phyloP scores from a whole-genome alignment of 2,888 invertebrate species.

The Helobdella robusta region DNA sequence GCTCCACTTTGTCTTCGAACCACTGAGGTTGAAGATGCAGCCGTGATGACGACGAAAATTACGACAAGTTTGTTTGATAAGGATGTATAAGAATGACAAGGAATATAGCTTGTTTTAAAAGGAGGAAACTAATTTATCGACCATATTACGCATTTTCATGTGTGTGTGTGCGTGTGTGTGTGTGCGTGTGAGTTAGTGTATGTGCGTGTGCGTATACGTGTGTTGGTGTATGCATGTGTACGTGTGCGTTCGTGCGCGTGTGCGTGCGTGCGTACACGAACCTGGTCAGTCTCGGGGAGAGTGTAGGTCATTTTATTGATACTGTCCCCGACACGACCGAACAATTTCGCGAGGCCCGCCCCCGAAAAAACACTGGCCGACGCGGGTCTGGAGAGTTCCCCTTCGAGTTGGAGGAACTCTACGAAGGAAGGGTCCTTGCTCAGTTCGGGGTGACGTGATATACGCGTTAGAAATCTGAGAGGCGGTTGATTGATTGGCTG shows the following conservation, averaged over 20 bases:
- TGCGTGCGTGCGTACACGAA: slow-evolving; percentile 45
- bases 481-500: background rate
- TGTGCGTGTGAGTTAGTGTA: too few species aligned
- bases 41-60: too few species aligned
- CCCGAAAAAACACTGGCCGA: slow-evolving; percentile 89
- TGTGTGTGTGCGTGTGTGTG: slow-evolving; percentile 10
- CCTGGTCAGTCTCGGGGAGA: slow-evolving; percentile 97
- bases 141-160: too few species aligned
- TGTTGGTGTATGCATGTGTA: too few species aligned
- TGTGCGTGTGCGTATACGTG: too few species aligned
- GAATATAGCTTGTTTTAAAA: too few species aligned
- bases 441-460: slow-evolving; percentile 44
- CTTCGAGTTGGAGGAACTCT: slow-evolving; percentile 85
- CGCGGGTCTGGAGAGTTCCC: slow-evolving; percentile 85
- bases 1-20: slow-evolving; percentile 91
- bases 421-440: slow-evolving; percentile 82
- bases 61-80: too few species aligned
- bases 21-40: slow-evolving; percentile 58
- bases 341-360: slow-evolving; percentile 83
- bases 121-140: too few species aligned
- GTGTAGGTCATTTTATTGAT: slow-evolving; percentile 95
- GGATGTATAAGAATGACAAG: too few species aligned
- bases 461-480: slow-evolving; percentile 45
- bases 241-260: too few species aligned
- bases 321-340: slow-evolving; percentile 90